phyloP scores from a whole-genome alignment of 1,140 invertebrate species.

The Coelopa frigida region DNA sequence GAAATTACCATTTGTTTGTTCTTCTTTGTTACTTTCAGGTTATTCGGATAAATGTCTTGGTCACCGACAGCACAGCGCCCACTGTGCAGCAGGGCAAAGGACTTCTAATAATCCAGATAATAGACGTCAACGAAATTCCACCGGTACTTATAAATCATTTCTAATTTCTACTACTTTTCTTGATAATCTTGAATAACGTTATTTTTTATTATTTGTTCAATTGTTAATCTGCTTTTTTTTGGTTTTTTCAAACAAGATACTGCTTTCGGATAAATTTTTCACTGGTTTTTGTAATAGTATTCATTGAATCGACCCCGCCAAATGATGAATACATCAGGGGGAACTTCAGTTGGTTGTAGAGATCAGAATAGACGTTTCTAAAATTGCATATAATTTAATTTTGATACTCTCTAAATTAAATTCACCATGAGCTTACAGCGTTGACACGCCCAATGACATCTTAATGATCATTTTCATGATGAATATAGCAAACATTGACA shows the following conservation, averaged over 20 bases:
- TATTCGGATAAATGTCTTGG: conserved; percentile 60
- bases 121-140: conserved; percentile 66
- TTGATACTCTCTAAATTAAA: not conserved
- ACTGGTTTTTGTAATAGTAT: not conserved
- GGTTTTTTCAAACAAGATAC: conserved; percentile 20
- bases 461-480: conserved; percentile 22
- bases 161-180: not conserved
- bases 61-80: conserved; percentile 72
- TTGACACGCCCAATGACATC: conserved; percentile 16
- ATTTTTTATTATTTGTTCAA: not conserved
- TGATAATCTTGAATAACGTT: too few species aligned
- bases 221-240: conserved; percentile 15
- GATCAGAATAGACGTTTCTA: conserved; percentile 28
- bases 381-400: not conserved
- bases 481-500: conserved; percentile 25
- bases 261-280: conserved; percentile 11
- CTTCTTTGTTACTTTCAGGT: conserved; percentile 10
- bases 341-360: conserved; percentile 20
- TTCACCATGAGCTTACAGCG: conserved; percentile 17
- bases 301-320: too few species aligned
- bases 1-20: not conserved
- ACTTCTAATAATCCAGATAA: conserved; percentile 74
- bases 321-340: too few species aligned
- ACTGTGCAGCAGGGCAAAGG: conserved; percentile 68
- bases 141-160: conserved; percentile 39